Percentiles rank a stretch among this genome's conserved stretches.
phyloP scores from a whole-genome alignment of 2,113 vertebrate genomes.

The Myrmophylax atrothorax region DNA sequence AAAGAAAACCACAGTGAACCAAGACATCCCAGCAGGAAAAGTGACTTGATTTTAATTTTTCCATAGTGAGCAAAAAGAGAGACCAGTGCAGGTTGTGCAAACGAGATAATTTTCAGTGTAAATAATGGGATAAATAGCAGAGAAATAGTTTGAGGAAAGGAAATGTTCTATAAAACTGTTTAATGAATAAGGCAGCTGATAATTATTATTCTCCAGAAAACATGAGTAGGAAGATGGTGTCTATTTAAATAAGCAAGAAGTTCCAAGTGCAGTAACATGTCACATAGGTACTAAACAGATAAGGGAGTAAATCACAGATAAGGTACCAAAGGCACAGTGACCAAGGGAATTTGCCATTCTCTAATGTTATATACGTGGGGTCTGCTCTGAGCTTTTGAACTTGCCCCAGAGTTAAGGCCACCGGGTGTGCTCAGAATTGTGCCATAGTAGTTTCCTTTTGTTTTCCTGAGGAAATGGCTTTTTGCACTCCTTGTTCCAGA shows the following conservation, averaged over 20 bases:
- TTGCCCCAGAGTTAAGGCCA: not conserved
- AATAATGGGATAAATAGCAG: not conserved
- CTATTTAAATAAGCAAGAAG: not conserved
- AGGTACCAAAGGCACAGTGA: not conserved
- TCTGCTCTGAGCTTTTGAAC: not conserved
- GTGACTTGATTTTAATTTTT: not conserved
- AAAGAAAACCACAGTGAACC: not conserved
- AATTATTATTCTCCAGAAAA: not conserved
- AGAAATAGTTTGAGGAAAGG: not conserved
- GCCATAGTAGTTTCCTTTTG: accelerated
- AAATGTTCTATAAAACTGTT: not conserved
- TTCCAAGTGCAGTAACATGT: too few relatives aligned
- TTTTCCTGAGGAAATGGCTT: not conserved
- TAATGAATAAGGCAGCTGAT: not conserved
- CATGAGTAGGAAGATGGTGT: accelerated
- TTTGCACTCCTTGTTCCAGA: not conserved
- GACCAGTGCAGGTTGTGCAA: not conserved
- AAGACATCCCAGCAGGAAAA: not conserved
- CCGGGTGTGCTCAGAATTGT: not conserved
- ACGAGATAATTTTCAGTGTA: not conserved
- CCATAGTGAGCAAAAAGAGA: not conserved
- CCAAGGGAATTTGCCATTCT: accelerated
- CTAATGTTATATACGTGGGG: accelerated
- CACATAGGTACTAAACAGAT: not conserved
- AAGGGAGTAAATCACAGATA: not conserved